phyloP scores from a whole-genome alignment of 2,888 invertebrate species.

The Drosophila algonquin region DNA sequence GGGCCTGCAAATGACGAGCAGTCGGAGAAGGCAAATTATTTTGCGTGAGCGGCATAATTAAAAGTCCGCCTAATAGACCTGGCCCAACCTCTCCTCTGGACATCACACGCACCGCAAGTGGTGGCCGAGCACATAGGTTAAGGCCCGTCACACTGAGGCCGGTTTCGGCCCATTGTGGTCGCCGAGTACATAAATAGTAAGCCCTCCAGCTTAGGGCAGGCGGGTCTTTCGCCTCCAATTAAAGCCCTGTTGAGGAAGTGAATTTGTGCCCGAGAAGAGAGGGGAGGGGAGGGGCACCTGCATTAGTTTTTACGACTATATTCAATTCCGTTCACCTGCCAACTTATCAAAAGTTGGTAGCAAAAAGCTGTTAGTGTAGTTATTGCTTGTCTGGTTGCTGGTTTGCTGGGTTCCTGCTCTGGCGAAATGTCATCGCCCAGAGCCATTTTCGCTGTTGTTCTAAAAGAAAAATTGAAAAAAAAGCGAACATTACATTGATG shows the following conservation, averaged over 20 bases:
- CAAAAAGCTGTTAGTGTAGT: conserved; percentile 35
- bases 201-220: conserved; percentile 3
- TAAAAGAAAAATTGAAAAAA: not conserved
- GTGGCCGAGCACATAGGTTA: not conserved
- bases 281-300: conserved; percentile 5
- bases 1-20: conserved; percentile 39
- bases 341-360: conserved; percentile 55
- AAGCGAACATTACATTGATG: not conserved
- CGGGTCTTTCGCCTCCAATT: not conserved
- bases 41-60: conserved; percentile 54
- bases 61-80: conserved; percentile 27
- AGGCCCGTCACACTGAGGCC: too few relatives aligned
- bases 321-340: conserved; percentile 58
- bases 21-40: conserved; percentile 39
- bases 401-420: conserved; percentile 16
- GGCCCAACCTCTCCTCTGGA: not conserved
- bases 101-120: conserved; percentile 2
- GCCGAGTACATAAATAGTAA: conserved; percentile 14
- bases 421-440: conserved; percentile 37
- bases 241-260: conserved; percentile 25
- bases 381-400: conserved; percentile 20
- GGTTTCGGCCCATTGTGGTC: not conserved
- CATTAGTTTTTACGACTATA: conserved; percentile 67
- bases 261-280: conserved; percentile 11
- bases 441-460: conserved; percentile 36